These are phyloP conservation scores for Uria aalge DNA, from an alignment of 2,113 vertebrate species.

Conservation along the genomic window DNA sequence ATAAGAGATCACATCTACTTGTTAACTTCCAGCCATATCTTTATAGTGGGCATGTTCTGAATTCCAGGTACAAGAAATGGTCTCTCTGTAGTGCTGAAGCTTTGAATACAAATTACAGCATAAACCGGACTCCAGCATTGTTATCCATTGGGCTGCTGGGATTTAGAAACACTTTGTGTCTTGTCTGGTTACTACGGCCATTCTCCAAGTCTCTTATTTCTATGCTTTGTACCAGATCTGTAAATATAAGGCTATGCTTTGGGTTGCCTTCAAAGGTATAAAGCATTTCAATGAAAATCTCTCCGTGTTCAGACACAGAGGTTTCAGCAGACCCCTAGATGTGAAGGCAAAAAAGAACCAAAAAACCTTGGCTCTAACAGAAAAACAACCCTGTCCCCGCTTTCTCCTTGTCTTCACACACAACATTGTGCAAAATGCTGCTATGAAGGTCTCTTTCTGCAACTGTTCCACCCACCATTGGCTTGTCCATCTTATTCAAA, in stretches of 20 bases:
- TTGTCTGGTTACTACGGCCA: neutral
- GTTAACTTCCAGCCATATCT: neutral
- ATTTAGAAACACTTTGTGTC: neutral
- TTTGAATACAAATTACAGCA: conserved; percentile 17
- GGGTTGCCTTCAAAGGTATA: neutral
- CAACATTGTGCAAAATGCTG: neutral
- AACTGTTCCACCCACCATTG: neutral
- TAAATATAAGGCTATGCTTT: neutral
- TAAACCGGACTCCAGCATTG: neutral
- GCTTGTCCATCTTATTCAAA: neutral
- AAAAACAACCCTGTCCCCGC: neutral
- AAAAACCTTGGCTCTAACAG: neutral
- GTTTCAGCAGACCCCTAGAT: neutral
- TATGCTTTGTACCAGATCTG: neutral
- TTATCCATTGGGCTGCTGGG: neutral
- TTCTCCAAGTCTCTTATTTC: neutral
- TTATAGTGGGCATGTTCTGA: neutral
- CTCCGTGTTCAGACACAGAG: neutral
- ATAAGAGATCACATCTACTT: neutral
- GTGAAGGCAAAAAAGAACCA: neutral
- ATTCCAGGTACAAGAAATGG: neutral
- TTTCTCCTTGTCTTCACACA: neutral
- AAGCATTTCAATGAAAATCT: neutral
- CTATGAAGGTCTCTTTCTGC: neutral
- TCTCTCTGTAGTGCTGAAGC: neutral